Percentiles rank a stretch among this genome's conserved stretches.
These are phyloP conservation scores for Ips typographus DNA, from an alignment of 1,140 invertebrate species.

Conservation along the genomic window DNA sequence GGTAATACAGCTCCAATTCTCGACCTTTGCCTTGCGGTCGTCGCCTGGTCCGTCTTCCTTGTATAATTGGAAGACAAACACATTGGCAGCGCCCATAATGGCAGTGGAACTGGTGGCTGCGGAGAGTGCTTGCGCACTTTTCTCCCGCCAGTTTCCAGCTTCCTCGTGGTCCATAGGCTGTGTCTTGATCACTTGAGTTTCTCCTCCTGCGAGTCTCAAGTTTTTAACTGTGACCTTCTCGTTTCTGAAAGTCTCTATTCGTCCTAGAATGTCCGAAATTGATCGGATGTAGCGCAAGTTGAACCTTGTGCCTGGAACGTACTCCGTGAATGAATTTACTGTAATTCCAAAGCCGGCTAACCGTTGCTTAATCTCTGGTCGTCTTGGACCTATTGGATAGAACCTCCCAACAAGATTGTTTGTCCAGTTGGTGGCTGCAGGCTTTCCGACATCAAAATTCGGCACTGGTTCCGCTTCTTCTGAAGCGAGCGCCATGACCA, in stretches of 20 bases:
- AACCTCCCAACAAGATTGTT: conserved; percentile 33
- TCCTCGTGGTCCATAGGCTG: conserved; percentile 31
- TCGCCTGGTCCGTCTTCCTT: conserved; percentile 19
- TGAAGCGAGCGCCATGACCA: conserved; percentile 37
- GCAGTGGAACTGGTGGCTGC: conserved; percentile 30
- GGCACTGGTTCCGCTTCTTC: conserved; percentile 33
- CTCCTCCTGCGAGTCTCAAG: conserved; percentile 25
- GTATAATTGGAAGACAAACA: conserved; percentile 32
- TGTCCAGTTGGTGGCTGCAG: conserved; percentile 19
- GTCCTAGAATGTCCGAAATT: conserved; percentile 17
- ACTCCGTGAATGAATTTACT: conserved; percentile 25
- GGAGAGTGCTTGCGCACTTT: conserved; percentile 27
- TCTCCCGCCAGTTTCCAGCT: conserved; percentile 16
- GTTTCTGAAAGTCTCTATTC: conserved; percentile 35
- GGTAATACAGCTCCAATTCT: conserved; percentile 35
- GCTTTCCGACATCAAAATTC: conserved; percentile 37
- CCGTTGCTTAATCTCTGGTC: conserved; percentile 38
- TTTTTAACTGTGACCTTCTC: conserved; percentile 39
- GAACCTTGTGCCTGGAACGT: conserved; percentile 33
- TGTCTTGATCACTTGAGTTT: conserved; percentile 35
- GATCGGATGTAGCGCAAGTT: conserved; percentile 38
- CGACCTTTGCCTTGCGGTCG: conserved; percentile 2
- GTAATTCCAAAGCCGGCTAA: conserved; percentile 35
- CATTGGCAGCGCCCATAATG: conserved; percentile 25
- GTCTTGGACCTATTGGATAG: conserved; percentile 29